Evolutionary conservation across 2,888 invertebrate genomes (phyloP).

Genomic region (Apocheima hispidaria): DNA sequence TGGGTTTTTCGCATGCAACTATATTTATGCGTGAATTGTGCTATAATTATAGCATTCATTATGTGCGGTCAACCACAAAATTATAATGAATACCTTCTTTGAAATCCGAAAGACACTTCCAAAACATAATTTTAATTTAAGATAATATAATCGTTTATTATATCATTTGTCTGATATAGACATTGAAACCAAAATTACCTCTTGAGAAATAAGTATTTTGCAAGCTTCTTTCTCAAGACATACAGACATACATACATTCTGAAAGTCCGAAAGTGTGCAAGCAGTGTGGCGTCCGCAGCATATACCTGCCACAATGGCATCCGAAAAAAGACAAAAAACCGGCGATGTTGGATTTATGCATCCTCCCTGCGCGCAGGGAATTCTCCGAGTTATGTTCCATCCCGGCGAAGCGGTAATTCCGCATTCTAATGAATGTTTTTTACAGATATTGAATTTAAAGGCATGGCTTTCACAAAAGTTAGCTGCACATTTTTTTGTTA

Average conservation of each 20-base stretch:
- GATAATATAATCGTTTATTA: conserved; percentile 15
- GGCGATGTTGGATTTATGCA: conserved; percentile 66
- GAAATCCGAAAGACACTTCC: background rate
- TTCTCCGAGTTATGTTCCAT: conserved; percentile 15
- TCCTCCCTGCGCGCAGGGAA: conserved; percentile 36
- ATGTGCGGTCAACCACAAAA: background rate
- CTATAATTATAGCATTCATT: background rate
- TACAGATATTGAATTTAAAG: background rate
- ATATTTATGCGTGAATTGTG: background rate
- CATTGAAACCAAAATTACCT: conserved; percentile 9
- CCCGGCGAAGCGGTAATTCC: conserved; percentile 19
- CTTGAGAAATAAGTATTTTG: conserved; percentile 13
- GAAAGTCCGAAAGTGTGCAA: conserved; percentile 25
- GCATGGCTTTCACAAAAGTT: no score
- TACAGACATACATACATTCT: no score
- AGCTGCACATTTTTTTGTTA: no score
- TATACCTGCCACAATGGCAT: conserved; percentile 75
- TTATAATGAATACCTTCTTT: background rate
- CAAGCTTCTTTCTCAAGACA: background rate
- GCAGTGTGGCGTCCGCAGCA: conserved; percentile 52
- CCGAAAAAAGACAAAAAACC: conserved; percentile 71
- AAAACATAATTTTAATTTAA: conserved; percentile 5
- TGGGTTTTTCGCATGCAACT: no score
- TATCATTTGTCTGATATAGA: conserved; percentile 14
- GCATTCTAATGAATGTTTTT: conserved; percentile 19